Base-by-base conservation (phyloP, 2,797 vertebrate species). In the Vultur gryphus region DNA sequence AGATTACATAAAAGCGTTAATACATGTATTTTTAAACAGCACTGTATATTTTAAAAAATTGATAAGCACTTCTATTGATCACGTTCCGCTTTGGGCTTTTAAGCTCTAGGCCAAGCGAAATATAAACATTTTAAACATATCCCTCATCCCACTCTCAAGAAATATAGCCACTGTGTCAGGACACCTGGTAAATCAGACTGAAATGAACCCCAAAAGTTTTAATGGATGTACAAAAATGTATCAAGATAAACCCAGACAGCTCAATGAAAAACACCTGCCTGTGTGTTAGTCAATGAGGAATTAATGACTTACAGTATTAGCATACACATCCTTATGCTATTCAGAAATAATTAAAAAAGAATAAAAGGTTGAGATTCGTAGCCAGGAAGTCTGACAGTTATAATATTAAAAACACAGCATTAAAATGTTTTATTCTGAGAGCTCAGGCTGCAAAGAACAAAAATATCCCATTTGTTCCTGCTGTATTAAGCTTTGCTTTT, bases 291-390 rank as follows among this genome's bases (percentile, higher is more conserved):
- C 62, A 84, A 79, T 67, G 43, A 29, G 11, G 52, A 95, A 89
- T 90, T 92, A 23, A 89, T 71, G 65, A 87, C 54, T 71, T 96
- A 69, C 46, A 82, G 87, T 91, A 95, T 93, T 72, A 93, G 89
- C n/a, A 67, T 51, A 89, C 1, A 7, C 15, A 52, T 82, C 84
- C 73, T 95, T 88, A 92, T 35, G 77, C 84, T 97, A 92, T 81
- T 92, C 48, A 96, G 77, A 95, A 96, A 97, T 70, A 86, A 37
- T 87, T 90, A 39, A 87, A 66, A 95, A 93, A 93, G 67, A 94
- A 89, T 85, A 89, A 84, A 96, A 96, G 84, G 33, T 39, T 80
- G 29, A 81, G 54, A 89, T 82, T 61, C 73, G 82, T 87, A 96
- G 84, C 87, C 90, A 92, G 67, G 78, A 95, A 91, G 81, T 75